Evolutionary conservation across 2,113 vertebrate species (phyloP).

Genomic region (human (Homo sapiens)): DNA sequence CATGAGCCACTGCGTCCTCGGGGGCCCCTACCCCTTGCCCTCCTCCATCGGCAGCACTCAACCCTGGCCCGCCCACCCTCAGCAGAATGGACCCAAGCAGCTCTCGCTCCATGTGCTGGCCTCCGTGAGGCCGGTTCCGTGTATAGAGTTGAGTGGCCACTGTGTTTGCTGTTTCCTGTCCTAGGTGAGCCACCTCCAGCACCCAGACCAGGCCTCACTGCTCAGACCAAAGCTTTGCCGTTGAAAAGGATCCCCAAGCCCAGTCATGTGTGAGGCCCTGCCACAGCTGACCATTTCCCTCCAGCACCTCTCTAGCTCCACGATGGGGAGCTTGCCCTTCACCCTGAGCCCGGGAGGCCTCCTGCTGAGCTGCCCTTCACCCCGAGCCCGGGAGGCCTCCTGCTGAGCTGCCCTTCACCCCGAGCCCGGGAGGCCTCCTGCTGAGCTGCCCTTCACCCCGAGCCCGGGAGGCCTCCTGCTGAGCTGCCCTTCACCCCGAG

Average conservation of each 20-base stretch:
- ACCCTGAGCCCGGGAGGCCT: background rate
- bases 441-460: too few species aligned
- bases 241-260: too few species aligned
- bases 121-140: fast-evolving
- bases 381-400: too few species aligned
- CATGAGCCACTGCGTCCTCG: fast-evolving
- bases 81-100: too few species aligned
- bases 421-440: background rate
- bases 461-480: too few species aligned
- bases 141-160: fast-evolving
- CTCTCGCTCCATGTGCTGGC: background rate
- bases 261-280: background rate
- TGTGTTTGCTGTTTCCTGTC: background rate
- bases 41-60: background rate
- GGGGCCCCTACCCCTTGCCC: background rate
- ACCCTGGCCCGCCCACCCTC: too few species aligned
- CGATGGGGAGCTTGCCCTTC: background rate
- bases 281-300: fast-evolving
- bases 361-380: background rate
- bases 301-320: background rate
- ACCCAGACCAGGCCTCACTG: background rate
- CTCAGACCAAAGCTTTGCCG: background rate
- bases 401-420: too few species aligned
- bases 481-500: background rate
- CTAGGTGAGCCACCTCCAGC: fast-evolving